These are phyloP conservation scores for Microtus obscurus DNA, from an alignment of 2,797 vertebrate species.

Conservation along the genomic window DNA sequence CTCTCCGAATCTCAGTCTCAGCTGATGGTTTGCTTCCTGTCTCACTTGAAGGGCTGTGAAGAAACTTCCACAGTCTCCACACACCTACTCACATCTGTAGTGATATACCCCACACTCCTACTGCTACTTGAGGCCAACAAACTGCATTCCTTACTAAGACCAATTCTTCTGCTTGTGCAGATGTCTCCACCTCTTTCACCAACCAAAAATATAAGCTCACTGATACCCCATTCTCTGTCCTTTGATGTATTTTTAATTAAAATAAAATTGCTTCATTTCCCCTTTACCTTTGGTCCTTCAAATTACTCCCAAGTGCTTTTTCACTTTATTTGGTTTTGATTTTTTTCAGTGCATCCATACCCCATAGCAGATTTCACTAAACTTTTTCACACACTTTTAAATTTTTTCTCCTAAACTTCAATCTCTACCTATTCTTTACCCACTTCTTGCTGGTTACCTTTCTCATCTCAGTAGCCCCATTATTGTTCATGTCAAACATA, in stretches of 20 bases:
- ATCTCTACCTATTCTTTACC: background rate
- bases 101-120: background rate
- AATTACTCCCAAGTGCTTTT: background rate
- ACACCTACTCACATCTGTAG: background rate
- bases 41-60: constrained; percentile 43
- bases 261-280: background rate
- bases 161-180: background rate
- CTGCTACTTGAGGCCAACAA: background rate
- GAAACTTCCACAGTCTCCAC: background rate
- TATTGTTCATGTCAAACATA: background rate
- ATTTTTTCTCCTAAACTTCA: background rate
- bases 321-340: background rate
- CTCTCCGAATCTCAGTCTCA: constrained; percentile 13
- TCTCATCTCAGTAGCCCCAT: background rate
- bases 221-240: background rate
- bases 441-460: background rate
- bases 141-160: background rate
- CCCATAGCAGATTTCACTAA: background rate
- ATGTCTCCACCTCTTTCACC: background rate
- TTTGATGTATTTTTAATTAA: background rate
- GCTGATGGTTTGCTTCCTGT: background rate
- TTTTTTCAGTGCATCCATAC: background rate
- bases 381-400: background rate
- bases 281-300: no score
- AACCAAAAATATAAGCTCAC: background rate